Evolutionary conservation across 2,888 invertebrate genomes (phyloP), one percentile per base, ranked within the genome.

Genomic region (Brachyptera putata): DNA sequence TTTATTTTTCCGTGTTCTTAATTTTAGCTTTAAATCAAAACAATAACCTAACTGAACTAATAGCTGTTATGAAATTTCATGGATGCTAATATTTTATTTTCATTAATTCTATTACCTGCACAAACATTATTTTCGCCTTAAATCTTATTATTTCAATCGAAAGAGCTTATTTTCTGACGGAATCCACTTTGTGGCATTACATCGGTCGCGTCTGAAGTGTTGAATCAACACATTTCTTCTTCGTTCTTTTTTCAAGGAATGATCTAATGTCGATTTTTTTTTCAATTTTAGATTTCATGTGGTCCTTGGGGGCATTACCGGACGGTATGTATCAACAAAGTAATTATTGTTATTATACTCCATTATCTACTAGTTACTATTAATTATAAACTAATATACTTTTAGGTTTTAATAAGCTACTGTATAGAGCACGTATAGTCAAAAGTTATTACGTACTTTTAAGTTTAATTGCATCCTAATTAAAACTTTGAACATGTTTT

Each of bases 271-370:
- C 22, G 56, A 41, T 46, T 57, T 58, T 60, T n/a, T 64, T 58
- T 63, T 57, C 48, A 64, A 83, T 83, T 89, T 82, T 89, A 94
- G 94, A 94, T 91, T 93, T 94, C 87, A 93, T 94, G 92, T 94
- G 94, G 94, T 93, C 93, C 81, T 87, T 94, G 87, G 94, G 93
- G 85, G 91, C 92, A 84, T 88, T 94, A 84, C 93, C 93, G 82
- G 94, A 94, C 84, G 93, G 94, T 94, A 84, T 91, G 91, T 88
- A 68, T 26, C 61, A 57, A 53, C 53, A 16, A 53, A 53, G 53
- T 53, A 53, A 53, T 53, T 53, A 53, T 46, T 16, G 46, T 24
- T 21, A 46, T 46, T 46, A 24, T 21, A 46, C 22, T 46, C 24
- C 46, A n/a, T n/a, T n/a, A n/a, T n/a, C n/a, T n/a, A n/a, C n/a